Evolutionary conservation across 2,797 vertebrate genomes (phyloP).

Genomic region (Mormyrus proboscirostris): DNA sequence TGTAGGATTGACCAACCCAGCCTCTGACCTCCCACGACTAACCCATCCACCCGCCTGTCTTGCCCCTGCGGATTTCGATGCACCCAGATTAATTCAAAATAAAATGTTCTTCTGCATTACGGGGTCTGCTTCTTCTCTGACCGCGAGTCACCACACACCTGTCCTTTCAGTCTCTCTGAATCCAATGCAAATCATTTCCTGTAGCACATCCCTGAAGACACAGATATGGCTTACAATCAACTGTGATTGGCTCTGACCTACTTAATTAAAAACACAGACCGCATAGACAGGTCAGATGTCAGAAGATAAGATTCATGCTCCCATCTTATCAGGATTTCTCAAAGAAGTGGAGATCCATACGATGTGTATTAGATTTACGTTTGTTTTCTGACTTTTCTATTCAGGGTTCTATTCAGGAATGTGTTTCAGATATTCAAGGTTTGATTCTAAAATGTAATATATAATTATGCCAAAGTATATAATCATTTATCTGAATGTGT

Average conservation of each 20-base stretch:
- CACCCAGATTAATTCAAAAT: too few relatives aligned
- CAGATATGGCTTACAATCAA: not conserved
- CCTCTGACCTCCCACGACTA: too few relatives aligned
- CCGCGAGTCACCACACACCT: not conserved
- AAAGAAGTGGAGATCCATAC: not conserved
- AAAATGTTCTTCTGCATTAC: too few relatives aligned
- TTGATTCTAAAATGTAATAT: not conserved
- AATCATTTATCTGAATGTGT: constrained; percentile 4
- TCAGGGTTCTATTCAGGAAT: not conserved
- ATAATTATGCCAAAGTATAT: not conserved
- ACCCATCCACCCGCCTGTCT: too few relatives aligned
- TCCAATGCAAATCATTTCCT: not conserved
- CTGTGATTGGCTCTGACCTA: not conserved
- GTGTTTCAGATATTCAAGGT: not conserved
- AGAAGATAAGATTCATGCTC: not conserved
- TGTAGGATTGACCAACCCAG: too few relatives aligned
- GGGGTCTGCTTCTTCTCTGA: too few relatives aligned
- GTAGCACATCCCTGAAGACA: not conserved
- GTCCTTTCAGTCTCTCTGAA: not conserved
- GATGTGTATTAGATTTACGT: not conserved
- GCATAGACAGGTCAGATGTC: not conserved
- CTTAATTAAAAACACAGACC: constrained; percentile 3
- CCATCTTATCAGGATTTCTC: not conserved
- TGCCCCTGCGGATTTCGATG: too few relatives aligned
- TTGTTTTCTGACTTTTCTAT: not conserved